These are phyloP conservation scores for Carcinoscorpius rotundicauda DNA, from an alignment of 1,140 invertebrate species.

Conservation along the genomic window DNA sequence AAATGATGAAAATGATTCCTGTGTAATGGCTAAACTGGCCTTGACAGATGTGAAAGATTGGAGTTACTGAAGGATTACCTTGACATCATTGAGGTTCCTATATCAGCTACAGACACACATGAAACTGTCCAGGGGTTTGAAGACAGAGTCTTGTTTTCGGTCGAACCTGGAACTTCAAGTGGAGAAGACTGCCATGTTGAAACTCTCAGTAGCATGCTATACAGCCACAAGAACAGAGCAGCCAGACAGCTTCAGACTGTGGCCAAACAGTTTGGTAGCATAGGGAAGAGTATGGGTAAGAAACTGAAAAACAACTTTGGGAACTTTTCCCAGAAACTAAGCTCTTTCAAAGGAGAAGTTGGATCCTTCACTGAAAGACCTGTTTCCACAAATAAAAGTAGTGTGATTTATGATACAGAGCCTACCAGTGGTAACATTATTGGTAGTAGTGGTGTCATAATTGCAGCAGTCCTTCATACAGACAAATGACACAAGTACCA, in stretches of 20 bases:
- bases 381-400: not conserved
- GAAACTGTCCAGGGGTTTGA: not conserved
- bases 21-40: constrained; percentile 28
- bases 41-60: constrained; percentile 37
- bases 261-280: constrained; percentile 53
- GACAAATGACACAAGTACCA: constrained; percentile 56
- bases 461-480: constrained; percentile 51
- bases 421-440: not conserved
- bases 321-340: constrained; percentile 29
- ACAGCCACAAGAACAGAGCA: constrained; percentile 39
- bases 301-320: constrained; percentile 55
- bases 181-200: too few species aligned
- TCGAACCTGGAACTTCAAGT: too few species aligned
- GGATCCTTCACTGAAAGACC: not conserved
- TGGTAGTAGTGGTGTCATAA: constrained; percentile 30
- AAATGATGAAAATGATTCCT: constrained; percentile 38
- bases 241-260: constrained; percentile 56
- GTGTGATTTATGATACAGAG: not conserved
- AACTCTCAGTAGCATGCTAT: not conserved
- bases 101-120: constrained; percentile 15
- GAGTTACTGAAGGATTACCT: constrained; percentile 46
- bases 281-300: constrained; percentile 63
- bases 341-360: constrained; percentile 16
- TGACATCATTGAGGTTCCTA: constrained; percentile 41
- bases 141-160: too few species aligned